Evolutionary conservation across 2,888 invertebrate species (phyloP).

Genomic region (Noctua pronuba): DNA sequence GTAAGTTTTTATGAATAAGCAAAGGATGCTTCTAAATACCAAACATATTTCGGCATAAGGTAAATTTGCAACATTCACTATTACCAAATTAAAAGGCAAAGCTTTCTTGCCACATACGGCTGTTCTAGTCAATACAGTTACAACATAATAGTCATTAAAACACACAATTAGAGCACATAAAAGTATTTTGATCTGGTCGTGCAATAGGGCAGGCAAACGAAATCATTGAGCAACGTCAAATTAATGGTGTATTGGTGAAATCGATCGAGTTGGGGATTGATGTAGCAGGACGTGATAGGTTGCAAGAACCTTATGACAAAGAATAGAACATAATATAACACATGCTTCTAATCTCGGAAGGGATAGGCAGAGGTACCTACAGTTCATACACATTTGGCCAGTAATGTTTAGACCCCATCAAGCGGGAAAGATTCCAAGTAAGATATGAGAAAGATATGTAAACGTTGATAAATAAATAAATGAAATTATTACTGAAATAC

Average conservation of each 20-base stretch:
- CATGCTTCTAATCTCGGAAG: background rate
- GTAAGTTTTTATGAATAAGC: background rate
- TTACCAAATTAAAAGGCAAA: background rate
- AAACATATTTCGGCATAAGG: background rate
- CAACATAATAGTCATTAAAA: constrained; percentile 48
- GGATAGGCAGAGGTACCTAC: background rate
- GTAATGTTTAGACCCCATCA: background rate
- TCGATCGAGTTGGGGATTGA: constrained; percentile 18
- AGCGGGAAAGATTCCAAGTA: background rate
- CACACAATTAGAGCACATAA: constrained; percentile 32
- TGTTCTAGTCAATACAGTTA: constrained; percentile 29
- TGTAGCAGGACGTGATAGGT: constrained; percentile 28
- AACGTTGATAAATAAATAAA: background rate
- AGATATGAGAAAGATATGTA: no score
- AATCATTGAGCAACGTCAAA: constrained; percentile 32
- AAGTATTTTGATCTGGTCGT: constrained; percentile 20
- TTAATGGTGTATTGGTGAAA: constrained; percentile 35
- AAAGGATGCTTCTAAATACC: background rate
- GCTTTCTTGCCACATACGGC: constrained; percentile 13
- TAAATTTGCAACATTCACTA: constrained; percentile 23
- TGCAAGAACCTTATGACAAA: background rate
- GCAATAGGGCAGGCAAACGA: constrained; percentile 32
- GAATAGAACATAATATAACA: background rate
- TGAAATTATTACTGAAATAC: background rate
- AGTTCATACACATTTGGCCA: background rate